Evolutionary conservation across 2,113 vertebrate genomes (phyloP).

Genomic region (Alosa alosa): DNA sequence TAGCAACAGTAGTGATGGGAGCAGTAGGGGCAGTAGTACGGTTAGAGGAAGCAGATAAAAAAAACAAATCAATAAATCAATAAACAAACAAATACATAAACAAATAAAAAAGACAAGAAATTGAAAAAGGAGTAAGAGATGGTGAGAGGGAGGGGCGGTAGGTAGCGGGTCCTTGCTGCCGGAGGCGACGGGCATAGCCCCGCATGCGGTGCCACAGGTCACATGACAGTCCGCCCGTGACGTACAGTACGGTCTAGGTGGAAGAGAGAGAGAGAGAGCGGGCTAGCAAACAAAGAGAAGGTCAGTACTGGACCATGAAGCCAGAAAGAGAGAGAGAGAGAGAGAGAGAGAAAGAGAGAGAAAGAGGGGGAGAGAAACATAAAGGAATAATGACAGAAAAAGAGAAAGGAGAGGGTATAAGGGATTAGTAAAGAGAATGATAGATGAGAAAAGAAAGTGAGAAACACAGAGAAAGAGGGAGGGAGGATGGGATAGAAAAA

Average conservation of each 20-base stretch:
- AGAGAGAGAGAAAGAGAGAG: constrained; percentile 21
- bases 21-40: background rate
- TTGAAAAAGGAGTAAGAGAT: background rate
- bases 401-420: background rate
- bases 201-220: background rate
- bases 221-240: background rate
- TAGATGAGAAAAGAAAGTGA: background rate
- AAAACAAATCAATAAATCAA: background rate
- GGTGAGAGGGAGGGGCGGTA: background rate
- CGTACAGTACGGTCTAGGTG: background rate
- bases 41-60: constrained; percentile 17
- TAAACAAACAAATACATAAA: background rate
- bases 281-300: background rate
- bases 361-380: background rate
- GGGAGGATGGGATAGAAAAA: background rate
- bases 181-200: background rate
- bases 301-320: background rate
- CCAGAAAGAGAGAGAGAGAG: constrained; percentile 22
- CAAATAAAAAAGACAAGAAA: background rate
- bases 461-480: background rate
- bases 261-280: background rate
- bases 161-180: constrained; percentile 2
- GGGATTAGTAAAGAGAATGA: background rate
- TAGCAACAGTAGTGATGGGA: constrained; percentile 18
- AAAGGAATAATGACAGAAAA: too few species aligned